Evolutionary conservation across 2,888 invertebrate genomes (phyloP), one percentile per base, ranked within the genome.

Genomic region (Cryptophagus acutangulus): DNA sequence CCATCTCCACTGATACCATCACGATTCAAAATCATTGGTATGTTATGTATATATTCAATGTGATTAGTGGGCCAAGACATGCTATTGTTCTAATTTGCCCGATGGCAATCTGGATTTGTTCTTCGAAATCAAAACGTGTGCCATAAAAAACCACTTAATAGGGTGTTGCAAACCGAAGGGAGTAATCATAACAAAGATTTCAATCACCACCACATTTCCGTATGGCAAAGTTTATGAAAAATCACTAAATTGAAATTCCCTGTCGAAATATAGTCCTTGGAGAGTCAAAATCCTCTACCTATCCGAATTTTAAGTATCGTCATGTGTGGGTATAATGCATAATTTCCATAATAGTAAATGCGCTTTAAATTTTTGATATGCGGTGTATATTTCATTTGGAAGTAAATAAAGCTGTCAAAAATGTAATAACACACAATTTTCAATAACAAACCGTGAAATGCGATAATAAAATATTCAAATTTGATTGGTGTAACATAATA

Each of bases 21-120:
- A 30, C 26, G 25, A 34, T 43, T 25, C 26, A 24, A 34, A 40
- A 48, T 33, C 40, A n/a, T 38, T 43, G 45, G 44, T n/a, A n/a
- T n/a, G n/a, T n/a, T n/a, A n/a, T n/a, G n/a, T n/a, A n/a, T 50
- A 48, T 52, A 54, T 49, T 51, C 49, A 49, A 40, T 43, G 45
- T 43, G 47, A 55, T 55, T 54, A 55, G 52, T 54, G 51, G 51
- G 44, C 45, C 48, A 50, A 51, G 48, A 51, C 46, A 40, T n/a
- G 40, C 48, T 36, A 52, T 54, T 52, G 54, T 54, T 46, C 47
- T 35, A 47, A 48, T 50, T 47, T 45, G 36, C 10, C 38, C 36
- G 47, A 49, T 49, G 44, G 35, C 38, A 36, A 43, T 45, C 40
- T 33, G 15, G 24, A 28, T 43, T 40, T 25, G 17, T n/a, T n/a